Conservation (phyloP, 2,797 vertebrate species). For the Rhodeus uyekii region DNA sequence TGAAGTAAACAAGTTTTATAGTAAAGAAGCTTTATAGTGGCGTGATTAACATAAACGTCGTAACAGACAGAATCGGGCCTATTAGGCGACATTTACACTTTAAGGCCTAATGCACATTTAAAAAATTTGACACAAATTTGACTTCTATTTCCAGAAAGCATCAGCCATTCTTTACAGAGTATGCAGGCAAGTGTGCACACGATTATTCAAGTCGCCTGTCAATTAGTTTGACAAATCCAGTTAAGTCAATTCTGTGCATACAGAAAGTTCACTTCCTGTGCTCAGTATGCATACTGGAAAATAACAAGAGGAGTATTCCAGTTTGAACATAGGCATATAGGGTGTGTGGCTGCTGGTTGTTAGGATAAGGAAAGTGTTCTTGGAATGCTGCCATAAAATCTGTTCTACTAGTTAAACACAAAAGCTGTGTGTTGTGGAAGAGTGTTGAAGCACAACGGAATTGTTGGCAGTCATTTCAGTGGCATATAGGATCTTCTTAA, state of each 20-base stretch:
- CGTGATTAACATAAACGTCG: background rate
- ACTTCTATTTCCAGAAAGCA: background rate
- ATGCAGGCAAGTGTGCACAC: background rate
- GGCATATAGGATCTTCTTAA: slow-evolving; percentile 7
- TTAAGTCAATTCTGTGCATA: background rate
- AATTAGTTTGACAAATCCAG: background rate
- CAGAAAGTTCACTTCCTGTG: background rate
- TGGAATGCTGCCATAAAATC: slow-evolving; percentile 31
- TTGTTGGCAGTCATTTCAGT: slow-evolving; percentile 18
- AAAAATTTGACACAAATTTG: background rate
- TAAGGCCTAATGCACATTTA: background rate
- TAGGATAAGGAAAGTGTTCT: slow-evolving; percentile 19
- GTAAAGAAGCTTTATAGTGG: background rate
- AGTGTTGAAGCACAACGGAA: slow-evolving; percentile 24
- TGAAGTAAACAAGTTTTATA: background rate
- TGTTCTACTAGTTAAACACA: slow-evolving; percentile 25
- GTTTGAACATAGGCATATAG: background rate
- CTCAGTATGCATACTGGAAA: background rate
- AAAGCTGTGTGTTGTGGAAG: slow-evolving; percentile 10
- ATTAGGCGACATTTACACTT: background rate
- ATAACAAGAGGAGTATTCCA: background rate
- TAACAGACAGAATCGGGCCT: background rate
- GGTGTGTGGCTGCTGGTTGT: slow-evolving; percentile 11
- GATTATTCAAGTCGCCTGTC: background rate
- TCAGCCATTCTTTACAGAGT: background rate